Conservation (phyloP, 1,140 invertebrate genomes). For the Acromyrmex heyeri region DNA sequence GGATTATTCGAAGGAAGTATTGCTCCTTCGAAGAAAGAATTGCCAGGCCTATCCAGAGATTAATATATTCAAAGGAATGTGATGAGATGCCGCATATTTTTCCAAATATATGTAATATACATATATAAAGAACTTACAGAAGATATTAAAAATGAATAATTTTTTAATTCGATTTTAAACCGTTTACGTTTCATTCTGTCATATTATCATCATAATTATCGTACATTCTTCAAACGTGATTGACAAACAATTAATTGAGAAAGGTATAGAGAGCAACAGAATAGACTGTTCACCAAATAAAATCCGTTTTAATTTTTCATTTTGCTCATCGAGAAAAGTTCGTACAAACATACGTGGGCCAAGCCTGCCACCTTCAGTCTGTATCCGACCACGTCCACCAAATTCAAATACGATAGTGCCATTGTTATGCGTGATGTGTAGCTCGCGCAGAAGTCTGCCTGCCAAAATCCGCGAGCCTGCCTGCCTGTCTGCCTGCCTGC, state of each 20-base stretch:
- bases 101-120: neutral
- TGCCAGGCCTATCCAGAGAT: neutral
- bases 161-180: neutral
- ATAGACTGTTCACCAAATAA: constrained; percentile 66
- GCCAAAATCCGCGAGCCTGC: constrained; percentile 75
- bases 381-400: constrained; percentile 69
- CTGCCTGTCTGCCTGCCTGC: neutral
- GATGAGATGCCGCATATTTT: neutral
- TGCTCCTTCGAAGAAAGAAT: neutral
- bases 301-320: constrained; percentile 66
- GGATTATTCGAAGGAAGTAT: constrained; percentile 12
- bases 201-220: neutral
- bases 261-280: constrained; percentile 5
- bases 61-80: neutral
- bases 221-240: neutral
- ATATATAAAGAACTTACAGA: neutral
- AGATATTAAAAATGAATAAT: neutral
- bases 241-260: constrained; percentile 39
- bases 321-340: neutral
- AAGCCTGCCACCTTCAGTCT: constrained; percentile 25
- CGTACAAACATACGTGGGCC: constrained; percentile 28
- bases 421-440: constrained; percentile 79
- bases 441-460: constrained; percentile 71
- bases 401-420: constrained; percentile 77
- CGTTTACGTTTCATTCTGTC: neutral